These are phyloP conservation scores for Pseudomyrmex dendroicus DNA, from an alignment of 1,140 invertebrate species.

Conservation along the genomic window DNA sequence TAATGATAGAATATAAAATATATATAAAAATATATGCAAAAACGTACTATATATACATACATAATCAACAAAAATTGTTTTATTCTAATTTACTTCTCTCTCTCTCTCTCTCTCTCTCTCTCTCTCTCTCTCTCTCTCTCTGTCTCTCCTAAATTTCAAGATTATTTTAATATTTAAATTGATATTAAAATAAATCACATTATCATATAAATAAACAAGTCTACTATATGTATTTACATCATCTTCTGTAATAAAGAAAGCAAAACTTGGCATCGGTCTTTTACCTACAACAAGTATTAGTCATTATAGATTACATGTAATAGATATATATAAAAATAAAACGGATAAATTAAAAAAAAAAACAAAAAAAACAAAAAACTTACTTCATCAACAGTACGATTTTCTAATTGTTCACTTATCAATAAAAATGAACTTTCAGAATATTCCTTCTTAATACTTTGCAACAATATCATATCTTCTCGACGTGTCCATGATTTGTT, in stretches of 20 bases:
- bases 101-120: too few species aligned
- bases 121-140: too few species aligned
- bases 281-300: constrained; percentile 73
- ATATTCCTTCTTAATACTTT: constrained; percentile 82
- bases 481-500: constrained; percentile 81
- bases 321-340: constrained; percentile 3
- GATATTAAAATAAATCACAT: constrained; percentile 17
- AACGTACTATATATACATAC: too few species aligned
- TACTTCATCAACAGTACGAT: constrained; percentile 79
- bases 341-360: constrained; percentile 8
- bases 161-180: too few species aligned
- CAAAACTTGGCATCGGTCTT: constrained; percentile 78
- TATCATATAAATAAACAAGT: constrained; percentile 14
- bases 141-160: too few species aligned
- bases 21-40: too few species aligned
- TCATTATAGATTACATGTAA: constrained; percentile 8
- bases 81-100: too few species aligned
- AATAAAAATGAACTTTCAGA: constrained; percentile 77
- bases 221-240: constrained; percentile 64
- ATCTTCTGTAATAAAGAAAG: constrained; percentile 80
- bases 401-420: constrained; percentile 77
- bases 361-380: constrained; percentile 24
- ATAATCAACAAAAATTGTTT: too few species aligned
- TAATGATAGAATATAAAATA: too few species aligned
- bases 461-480: constrained; percentile 82